A percentile compares a stretch with the other conserved stretches of the same genome.
Conservation (phyloP, 2,888 invertebrate species). For the Drosophila acutilabella region DNA sequence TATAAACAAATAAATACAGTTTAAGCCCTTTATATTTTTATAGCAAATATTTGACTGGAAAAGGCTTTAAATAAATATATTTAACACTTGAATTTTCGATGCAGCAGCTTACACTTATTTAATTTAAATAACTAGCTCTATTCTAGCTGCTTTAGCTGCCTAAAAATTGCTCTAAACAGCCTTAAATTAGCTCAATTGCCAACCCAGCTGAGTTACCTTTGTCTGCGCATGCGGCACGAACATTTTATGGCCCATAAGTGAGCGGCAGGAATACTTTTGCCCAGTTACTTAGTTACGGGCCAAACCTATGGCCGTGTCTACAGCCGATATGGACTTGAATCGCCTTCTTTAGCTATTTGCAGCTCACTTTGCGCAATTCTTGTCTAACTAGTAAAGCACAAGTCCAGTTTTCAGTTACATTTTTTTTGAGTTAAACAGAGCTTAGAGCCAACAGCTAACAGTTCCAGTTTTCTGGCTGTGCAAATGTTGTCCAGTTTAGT, state of each 20-base stretch:
- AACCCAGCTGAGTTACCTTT: slow-evolving; percentile 19
- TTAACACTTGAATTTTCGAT: no score
- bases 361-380: slow-evolving; percentile 71
- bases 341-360: slow-evolving; percentile 60
- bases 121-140: no score
- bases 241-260: slow-evolving; percentile 47
- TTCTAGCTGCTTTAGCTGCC: background rate
- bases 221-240: slow-evolving; percentile 47
- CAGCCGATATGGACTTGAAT: slow-evolving; percentile 39
- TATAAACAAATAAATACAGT: no score
- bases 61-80: no score
- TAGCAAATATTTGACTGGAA: no score
- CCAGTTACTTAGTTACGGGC: slow-evolving; percentile 8
- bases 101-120: no score
- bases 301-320: slow-evolving; percentile 16
- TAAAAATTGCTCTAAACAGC: background rate
- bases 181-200: background rate
- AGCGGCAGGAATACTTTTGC: slow-evolving; percentile 37
- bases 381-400: slow-evolving; percentile 48
- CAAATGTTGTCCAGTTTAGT: slow-evolving; percentile 54
- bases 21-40: no score
- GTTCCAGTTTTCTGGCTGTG: slow-evolving; percentile 33
- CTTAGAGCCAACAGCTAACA: slow-evolving; percentile 10
- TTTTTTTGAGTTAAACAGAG: slow-evolving; percentile 16
- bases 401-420: slow-evolving; percentile 41